phyloP scores from a whole-genome alignment of 53 echinoderm and acorn worm species.

The Holothuria leucospilota region DNA sequence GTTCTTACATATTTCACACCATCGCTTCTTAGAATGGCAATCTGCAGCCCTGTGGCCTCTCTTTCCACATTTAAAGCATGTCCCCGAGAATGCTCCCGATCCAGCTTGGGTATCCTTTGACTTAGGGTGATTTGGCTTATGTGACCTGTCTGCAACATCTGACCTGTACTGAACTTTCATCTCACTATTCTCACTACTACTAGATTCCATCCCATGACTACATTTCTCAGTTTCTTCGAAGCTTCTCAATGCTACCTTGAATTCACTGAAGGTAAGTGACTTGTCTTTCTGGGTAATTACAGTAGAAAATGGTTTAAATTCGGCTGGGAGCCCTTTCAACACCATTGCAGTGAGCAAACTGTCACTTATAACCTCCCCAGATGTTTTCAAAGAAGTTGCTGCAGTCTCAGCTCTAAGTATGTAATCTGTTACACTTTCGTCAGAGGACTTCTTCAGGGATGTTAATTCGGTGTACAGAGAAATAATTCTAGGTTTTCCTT shows the following conservation, averaged over 20 bases:
- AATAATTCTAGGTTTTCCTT: constrained; percentile 51
- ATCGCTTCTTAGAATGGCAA: background rate
- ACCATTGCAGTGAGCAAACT: constrained; percentile 58
- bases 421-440: constrained; percentile 57
- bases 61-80: no score
- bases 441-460: constrained; percentile 11
- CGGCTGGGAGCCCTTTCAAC: constrained; percentile 43
- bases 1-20: constrained; percentile 16
- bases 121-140: no score
- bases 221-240: constrained; percentile 14
- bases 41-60: no score
- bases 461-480: constrained; percentile 62
- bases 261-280: background rate
- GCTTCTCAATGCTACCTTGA: constrained; percentile 13
- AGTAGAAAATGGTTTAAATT: constrained; percentile 50
- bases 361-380: constrained; percentile 56
- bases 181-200: no score
- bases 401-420: constrained; percentile 53
- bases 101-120: no score
- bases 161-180: no score
- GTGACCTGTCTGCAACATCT: no score
- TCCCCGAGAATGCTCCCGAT: no score
- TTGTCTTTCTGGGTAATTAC: constrained; percentile 25
- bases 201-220: no score
- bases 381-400: constrained; percentile 37